Percentiles rank a stretch among this genome's conserved stretches.
Conservation (phyloP, 2,888 invertebrate species). For the Acanthococcus lagerstroemiae region DNA sequence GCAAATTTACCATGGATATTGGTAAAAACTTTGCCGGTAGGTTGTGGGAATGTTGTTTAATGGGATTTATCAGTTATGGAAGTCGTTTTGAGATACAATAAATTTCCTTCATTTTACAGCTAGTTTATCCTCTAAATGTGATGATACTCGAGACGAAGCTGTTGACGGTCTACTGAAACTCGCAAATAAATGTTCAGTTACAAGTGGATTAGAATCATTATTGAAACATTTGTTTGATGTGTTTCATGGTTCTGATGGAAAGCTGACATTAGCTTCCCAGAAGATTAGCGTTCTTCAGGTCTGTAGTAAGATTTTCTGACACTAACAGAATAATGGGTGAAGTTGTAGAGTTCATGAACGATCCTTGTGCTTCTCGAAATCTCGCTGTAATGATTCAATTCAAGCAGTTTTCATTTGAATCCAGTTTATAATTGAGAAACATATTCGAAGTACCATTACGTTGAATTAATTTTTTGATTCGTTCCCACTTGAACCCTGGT, state of each 20-base stretch:
- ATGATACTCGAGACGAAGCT: slow-evolving; percentile 61
- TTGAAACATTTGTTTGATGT: slow-evolving; percentile 64
- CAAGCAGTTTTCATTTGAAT: neutral
- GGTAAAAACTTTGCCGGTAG: slow-evolving; percentile 70
- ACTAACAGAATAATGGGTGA: too few species aligned
- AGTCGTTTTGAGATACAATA: too few species aligned
- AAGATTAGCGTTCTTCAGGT: slow-evolving; percentile 75
- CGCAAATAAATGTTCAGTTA: slow-evolving; percentile 59
- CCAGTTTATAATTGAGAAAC: too few species aligned
- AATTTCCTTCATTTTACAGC: slow-evolving; percentile 47
- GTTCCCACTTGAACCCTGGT: neutral
- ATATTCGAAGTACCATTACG: too few species aligned
- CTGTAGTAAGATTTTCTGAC: too few species aligned
- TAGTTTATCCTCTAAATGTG: slow-evolving; percentile 77
- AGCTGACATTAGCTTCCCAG: slow-evolving; percentile 77
- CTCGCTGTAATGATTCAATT: too few species aligned
- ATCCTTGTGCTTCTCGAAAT: too few species aligned
- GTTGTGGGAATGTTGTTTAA: too few species aligned
- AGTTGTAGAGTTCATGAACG: too few species aligned
- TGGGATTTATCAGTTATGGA: too few species aligned
- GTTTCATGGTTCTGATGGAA: slow-evolving; percentile 80
- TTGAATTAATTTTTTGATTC: too few species aligned
- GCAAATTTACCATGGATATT: slow-evolving; percentile 63
- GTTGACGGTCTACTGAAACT: slow-evolving; percentile 60
- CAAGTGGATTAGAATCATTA: slow-evolving; percentile 55